phyloP scores from a whole-genome alignment of 1,140 invertebrate species.

The Trinorchestia longiramus region DNA sequence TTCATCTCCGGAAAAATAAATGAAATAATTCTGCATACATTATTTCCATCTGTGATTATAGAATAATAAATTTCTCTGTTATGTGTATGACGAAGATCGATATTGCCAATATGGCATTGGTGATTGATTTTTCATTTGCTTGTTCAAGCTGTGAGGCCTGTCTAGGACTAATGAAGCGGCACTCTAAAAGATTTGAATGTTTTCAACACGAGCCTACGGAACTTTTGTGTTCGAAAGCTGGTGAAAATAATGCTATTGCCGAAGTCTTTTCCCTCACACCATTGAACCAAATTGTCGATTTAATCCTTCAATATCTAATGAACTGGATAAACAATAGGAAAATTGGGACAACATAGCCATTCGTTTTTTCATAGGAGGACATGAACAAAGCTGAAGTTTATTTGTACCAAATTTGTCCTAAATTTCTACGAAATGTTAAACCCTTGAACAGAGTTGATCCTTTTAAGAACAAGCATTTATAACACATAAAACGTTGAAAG shows the following conservation, averaged over 20 bases:
- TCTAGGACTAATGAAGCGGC: conserved; percentile 22
- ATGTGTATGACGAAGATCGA: neutral
- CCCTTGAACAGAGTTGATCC: too few relatives aligned
- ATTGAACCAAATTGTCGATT: neutral
- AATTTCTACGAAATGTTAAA: too few relatives aligned
- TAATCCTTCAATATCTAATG: conserved; percentile 35
- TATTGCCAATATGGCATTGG: conserved; percentile 14
- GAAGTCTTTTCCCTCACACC: neutral
- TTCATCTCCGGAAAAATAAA: neutral
- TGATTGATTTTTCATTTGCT: conserved; percentile 24
- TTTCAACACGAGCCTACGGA: neutral
- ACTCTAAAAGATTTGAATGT: neutral
- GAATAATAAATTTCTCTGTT: neutral
- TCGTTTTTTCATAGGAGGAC: neutral
- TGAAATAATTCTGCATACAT: neutral
- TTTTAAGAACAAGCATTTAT: too few relatives aligned
- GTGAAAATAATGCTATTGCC: conserved; percentile 41
- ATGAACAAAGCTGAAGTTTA: neutral
- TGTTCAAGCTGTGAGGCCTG: neutral
- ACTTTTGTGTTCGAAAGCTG: conserved; percentile 5
- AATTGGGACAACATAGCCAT: neutral
- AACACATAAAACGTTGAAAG: too few relatives aligned
- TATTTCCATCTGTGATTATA: neutral
- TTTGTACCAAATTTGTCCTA: too few relatives aligned
- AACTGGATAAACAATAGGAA: neutral